phyloP scores from a whole-genome alignment of 1,140 invertebrate genomes.

The Chironomus striatipennis region DNA sequence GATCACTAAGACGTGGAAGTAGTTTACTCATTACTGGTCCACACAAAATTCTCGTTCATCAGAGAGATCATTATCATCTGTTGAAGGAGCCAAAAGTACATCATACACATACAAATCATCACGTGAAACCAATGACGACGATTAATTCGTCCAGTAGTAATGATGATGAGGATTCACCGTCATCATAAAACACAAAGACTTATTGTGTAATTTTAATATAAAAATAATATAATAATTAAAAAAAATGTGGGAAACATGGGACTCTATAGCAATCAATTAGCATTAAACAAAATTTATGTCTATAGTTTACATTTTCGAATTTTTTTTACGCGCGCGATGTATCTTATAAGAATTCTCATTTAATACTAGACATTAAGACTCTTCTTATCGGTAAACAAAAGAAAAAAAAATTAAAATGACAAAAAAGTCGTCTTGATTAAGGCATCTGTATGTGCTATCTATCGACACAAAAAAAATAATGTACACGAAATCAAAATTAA shows the following conservation, averaged over 20 bases:
- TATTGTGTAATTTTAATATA: background rate
- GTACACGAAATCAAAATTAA: too few species aligned
- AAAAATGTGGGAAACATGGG: background rate
- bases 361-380: background rate
- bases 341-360: background rate
- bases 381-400: too few species aligned
- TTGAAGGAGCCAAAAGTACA: conserved; percentile 35
- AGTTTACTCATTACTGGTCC: conserved; percentile 60
- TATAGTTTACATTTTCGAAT: too few species aligned
- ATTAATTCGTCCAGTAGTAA: conserved; percentile 19
- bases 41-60: conserved; percentile 47
- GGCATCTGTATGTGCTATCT: too few species aligned
- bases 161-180: background rate
- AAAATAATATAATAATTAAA: background rate
- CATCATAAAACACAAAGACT: conserved; percentile 15
- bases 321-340: background rate
- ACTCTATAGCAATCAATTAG: conserved; percentile 13
- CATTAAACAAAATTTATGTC: background rate
- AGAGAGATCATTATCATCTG: conserved; percentile 49
- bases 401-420: too few species aligned
- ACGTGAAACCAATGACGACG: conserved; percentile 24
- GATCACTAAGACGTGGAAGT: conserved; percentile 58
- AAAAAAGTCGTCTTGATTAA: too few species aligned
- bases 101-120: conserved; percentile 21
- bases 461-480: too few species aligned